Evolutionary conservation across 1,140 invertebrate genomes (phyloP), one percentile per base, ranked within the genome.

Genomic region (Anastatus disparis): DNA sequence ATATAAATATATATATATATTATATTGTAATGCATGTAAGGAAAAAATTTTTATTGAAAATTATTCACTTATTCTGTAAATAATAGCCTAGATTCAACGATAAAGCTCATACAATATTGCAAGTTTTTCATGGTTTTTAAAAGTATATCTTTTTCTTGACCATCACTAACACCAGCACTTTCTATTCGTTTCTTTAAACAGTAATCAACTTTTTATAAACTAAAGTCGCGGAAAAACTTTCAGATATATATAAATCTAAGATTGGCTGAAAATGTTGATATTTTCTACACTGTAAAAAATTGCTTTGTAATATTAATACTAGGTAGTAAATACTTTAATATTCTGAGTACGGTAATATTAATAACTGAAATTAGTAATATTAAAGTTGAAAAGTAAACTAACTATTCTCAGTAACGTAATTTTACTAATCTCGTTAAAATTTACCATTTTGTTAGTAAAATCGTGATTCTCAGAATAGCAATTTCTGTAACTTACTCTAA

Each of bases 181-280:
- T 86, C 84, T 52, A 92, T 90, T 70, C 90, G 86, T 73, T 88
- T 88, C 69, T 89, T 88, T 76, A 93, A 64, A 92, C 89, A 48
- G 88, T 86, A 78, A 92, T 90, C 12, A 93, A 82, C 82, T 92
- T 92, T 63, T 91, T 93, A 82, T 98, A 97, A 27, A 95, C 96
- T 56, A 97, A 87, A 1, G 96, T 95, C 29, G 96, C 95, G 78
- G 93, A 95, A 82, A 98, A 98, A 81, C 93, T 95, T 76, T 94
- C 91, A 74, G 94, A 90, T 53, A 99, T 97, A 79, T 99, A 99
- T 4, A 95, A 88, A 87, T 96, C 94, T 29, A 99, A 87, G 17
- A 98, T 95, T 6, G 95, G 94, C 80, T 96, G 91, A 81, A 97
- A 98, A 82, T 97, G 95, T 79, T 95, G 92, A 83, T 96, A 97